A percentile compares a stretch with the other conserved stretches of the same genome.
Conservation (phyloP, 1,140 invertebrate genomes). For the Drosophila elegans region DNA sequence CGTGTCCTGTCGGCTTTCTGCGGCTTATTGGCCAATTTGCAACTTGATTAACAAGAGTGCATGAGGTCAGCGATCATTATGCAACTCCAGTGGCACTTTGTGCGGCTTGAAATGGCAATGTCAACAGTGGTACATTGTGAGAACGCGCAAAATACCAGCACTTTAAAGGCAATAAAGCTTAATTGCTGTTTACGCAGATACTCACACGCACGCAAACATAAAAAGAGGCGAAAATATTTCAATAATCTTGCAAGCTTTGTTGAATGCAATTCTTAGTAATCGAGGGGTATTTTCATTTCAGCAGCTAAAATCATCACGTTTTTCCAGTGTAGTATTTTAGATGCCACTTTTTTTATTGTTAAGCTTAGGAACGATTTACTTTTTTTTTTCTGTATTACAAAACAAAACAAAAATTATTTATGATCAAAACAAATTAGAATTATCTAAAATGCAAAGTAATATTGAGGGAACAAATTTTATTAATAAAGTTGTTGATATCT, state of each 20-base stretch:
- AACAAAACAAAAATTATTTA: no score
- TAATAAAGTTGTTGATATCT: no score
- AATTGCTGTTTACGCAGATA: conserved; percentile 72
- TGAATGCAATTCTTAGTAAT: background rate
- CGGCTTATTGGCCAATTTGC: conserved; percentile 72
- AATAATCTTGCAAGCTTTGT: conserved; percentile 46
- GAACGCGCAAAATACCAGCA: conserved; percentile 17
- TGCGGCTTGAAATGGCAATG: conserved; percentile 13
- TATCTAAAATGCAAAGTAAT: no score
- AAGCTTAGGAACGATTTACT: no score
- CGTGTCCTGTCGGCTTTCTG: conserved; percentile 49
- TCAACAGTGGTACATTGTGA: background rate
- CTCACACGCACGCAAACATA: conserved; percentile 8
- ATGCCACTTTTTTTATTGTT: no score
- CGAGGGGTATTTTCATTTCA: no score
- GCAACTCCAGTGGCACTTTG: conserved; percentile 10
- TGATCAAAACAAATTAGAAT: no score
- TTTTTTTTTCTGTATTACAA: background rate
- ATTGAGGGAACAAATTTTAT: no score
- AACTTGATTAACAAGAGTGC: conserved; percentile 71
- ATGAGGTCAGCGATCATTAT: conserved; percentile 25
- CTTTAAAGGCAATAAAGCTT: conserved; percentile 71
- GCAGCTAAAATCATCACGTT: background rate
- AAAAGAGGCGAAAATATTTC: conserved; percentile 56
- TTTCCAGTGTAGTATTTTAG: no score